A percentile compares a stretch with the other conserved stretches of the same genome.
Conservation (phyloP, 2,113 vertebrate species). For the Zootoca vivipara region DNA sequence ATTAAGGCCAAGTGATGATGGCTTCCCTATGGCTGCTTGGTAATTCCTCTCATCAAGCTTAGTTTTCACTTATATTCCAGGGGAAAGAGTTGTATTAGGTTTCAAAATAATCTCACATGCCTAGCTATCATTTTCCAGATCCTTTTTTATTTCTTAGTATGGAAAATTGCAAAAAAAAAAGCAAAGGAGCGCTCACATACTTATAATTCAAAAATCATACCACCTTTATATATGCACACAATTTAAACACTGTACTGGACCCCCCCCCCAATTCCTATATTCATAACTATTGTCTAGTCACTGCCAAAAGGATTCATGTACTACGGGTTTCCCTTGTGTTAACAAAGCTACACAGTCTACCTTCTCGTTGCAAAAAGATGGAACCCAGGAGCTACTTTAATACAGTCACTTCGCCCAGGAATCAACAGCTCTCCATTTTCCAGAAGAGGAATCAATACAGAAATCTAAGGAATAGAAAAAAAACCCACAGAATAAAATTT, state of each 20-base stretch:
- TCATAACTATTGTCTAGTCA: not conserved
- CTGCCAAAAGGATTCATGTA: not conserved
- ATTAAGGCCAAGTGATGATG: not conserved
- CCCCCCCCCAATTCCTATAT: not conserved
- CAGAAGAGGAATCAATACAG: slow-evolving; percentile 92
- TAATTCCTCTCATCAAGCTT: not conserved
- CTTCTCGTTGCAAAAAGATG: slow-evolving; percentile 97
- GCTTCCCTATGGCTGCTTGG: not conserved
- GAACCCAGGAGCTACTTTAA: slow-evolving; percentile 91
- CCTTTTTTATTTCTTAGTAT: not conserved
- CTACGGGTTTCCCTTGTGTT: not conserved
- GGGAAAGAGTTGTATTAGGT: not conserved
- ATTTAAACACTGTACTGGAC: not conserved
- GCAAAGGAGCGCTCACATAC: not conserved
- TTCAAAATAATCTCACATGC: not conserved
- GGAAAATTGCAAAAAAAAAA: not conserved
- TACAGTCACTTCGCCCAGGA: slow-evolving; percentile 90
- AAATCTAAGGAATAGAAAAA: slow-evolving; percentile 79
- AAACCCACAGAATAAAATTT: not conserved
- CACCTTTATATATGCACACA: not conserved
- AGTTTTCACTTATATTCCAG: not conserved
- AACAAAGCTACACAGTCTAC: slow-evolving; percentile 67
- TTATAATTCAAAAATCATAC: not conserved
- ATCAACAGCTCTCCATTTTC: slow-evolving; percentile 92
- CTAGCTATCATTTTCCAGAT: not conserved